Evolutionary conservation across 2,113 vertebrate genomes (phyloP), one percentile per base, ranked within the genome.

Genomic region (Passer montanus): DNA sequence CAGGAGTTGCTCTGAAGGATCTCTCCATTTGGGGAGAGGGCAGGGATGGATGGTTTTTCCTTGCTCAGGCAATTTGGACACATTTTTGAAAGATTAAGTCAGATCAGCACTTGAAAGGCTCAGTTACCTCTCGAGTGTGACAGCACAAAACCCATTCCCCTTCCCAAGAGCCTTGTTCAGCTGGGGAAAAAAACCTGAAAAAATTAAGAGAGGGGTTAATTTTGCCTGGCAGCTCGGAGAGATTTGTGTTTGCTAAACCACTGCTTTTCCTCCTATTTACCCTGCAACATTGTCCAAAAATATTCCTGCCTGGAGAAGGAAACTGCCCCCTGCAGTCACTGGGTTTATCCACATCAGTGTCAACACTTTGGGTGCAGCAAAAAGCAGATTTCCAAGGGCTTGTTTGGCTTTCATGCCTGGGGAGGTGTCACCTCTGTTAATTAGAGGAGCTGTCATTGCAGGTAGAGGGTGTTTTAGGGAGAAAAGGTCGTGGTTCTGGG

Each of bases 1-100:
- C 30, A 83, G 86, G 59, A 53, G 2, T 62, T 30, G 90, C 74
- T 88, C 86, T 60, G 68, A 79, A 66, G 91, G 90, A 56, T 93
- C 86, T 95, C 79, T 87, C 56, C 59, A 0, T 70, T 86, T 8
- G 74, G 83, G 8, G 68, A 91, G 87, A 93, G 74, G 76, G 13
- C 43, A 89, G 78, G 77, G 83, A 70, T 11, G 52, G 70, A 63
- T 7, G 23, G 66, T 41, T 80, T 87, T 85, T 35, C 87, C 60
- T 69, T 10, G 44, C 62, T 78, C 4, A 0, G 49, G 84, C 58
- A 46, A 58, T 87, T 87, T 70, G 93, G 89, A 37, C 43, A 52
- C 66, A 46, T 92, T 91, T 93, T 74, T 79, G 56, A 50, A 83
- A 95, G 75, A 70, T 79, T 88, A 95, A 92, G 35, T 79, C 78